Conservation (phyloP, 2,797 vertebrate genomes). For the Denticeps clupeoides region DNA sequence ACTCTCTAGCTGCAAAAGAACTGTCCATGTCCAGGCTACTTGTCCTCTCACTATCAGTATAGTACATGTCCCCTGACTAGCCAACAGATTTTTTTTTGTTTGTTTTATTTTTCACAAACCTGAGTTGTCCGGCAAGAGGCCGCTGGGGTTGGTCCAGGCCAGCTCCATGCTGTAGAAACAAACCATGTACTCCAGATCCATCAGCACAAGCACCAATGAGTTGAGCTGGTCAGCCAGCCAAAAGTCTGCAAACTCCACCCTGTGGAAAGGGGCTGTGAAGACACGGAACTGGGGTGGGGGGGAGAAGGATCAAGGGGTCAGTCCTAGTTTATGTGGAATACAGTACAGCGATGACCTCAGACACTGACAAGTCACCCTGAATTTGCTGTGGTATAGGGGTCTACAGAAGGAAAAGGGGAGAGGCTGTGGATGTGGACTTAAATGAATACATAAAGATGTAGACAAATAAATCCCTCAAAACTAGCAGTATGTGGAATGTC, state of each 20-base stretch:
- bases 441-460: too few species aligned
- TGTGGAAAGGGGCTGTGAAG: slow-evolving; percentile 94
- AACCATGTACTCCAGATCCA: slow-evolving; percentile 97
- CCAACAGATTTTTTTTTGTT: neutral
- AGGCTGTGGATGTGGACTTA: too few species aligned
- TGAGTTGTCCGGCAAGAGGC: slow-evolving; percentile 60
- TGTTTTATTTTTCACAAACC: slow-evolving; percentile 24
- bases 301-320: slow-evolving; percentile 34
- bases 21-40: too few species aligned
- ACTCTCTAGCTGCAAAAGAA: too few species aligned
- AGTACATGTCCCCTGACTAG: too few species aligned
- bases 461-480: too few species aligned
- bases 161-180: slow-evolving; percentile 75
- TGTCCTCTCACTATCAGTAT: neutral
- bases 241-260: slow-evolving; percentile 96
- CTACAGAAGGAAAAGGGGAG: too few species aligned
- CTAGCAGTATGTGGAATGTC: too few species aligned
- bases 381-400: too few species aligned
- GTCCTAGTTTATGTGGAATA: too few species aligned
- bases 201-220: slow-evolving; percentile 83
- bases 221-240: slow-evolving; percentile 98
- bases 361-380: too few species aligned
- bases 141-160: slow-evolving; percentile 58
- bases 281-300: slow-evolving; percentile 83
- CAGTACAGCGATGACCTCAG: too few species aligned